Evolutionary conservation across 2,888 invertebrate species (phyloP).

Genomic region (Xanthia togata): DNA sequence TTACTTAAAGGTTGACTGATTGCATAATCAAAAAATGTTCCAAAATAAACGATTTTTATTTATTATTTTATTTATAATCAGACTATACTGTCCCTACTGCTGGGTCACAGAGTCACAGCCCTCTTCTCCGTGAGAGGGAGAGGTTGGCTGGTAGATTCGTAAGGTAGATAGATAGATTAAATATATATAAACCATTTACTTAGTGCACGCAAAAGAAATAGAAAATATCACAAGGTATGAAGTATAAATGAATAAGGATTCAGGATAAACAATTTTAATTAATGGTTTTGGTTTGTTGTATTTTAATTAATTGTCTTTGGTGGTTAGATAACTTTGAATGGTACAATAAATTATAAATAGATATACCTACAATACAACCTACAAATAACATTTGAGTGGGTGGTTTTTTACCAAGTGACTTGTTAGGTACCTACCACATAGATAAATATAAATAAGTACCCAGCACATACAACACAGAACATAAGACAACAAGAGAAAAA

Average conservation of each 20-base stretch:
- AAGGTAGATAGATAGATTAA: not conserved
- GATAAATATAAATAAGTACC: not conserved
- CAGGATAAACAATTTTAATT: not conserved
- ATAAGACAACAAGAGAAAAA: not conserved
- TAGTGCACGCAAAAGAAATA: not conserved
- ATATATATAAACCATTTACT: not conserved
- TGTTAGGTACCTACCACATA: not conserved
- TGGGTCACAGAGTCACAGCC: too few relatives aligned
- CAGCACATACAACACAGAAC: not conserved
- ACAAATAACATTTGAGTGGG: not conserved
- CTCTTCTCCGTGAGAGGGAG: too few relatives aligned
- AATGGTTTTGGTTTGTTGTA: not conserved
- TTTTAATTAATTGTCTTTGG: slow-evolving; percentile 2
- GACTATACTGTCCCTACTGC: too few relatives aligned
- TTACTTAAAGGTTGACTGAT: not conserved
- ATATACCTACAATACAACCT: not conserved
- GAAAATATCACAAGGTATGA: too few relatives aligned
- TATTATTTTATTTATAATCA: too few relatives aligned
- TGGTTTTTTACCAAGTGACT: not conserved
- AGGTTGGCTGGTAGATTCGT: too few relatives aligned
- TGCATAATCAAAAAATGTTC: too few relatives aligned
- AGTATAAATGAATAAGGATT: not conserved
- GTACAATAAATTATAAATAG: not conserved
- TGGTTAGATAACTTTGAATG: not conserved
- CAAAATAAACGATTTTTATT: too few relatives aligned